Base-by-base conservation (phyloP, 2,797 vertebrate species). In the Miichthys miiuy region DNA sequence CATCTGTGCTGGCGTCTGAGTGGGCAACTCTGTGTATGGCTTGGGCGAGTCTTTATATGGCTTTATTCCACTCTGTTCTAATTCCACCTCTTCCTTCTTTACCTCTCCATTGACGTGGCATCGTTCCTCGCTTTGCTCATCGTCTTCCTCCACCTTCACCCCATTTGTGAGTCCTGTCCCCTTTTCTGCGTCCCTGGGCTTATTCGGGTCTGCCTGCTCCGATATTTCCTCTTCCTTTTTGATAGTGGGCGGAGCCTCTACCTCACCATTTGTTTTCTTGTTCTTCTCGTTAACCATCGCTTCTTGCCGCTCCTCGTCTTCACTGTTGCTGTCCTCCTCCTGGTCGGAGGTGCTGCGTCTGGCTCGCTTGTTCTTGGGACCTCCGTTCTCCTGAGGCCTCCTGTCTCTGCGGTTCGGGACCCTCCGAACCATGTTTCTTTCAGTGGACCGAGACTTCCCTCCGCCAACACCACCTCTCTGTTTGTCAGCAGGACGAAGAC, bases 241-340 rank as follows among this genome's bases (percentile, higher is more conserved):
- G 25, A 88, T 51, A 25, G 60, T 3, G 2, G 88, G 25, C 5
- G 72, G 14, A 10, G 60, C 72, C 18, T 90, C 90, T 0, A 82
- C 48, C 56, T 92, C 87, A 2, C 84, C 71, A 1, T 91, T 93
- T 18, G 67, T 66, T 62, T 89, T 89, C 68, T 84, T 77, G 67
- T 61, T 86, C 78, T 85, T 88, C 51, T 90, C 82, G 0, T 81
- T 79, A 0, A 78, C 23, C 51, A 76, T 46, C n/a, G 52, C 47
- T n/a, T 83, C 84, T 52, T 88, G 80, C 1, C 77, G 81, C 55
- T 91, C 90, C 47, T 93, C 93, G 0, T 93, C 91, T 41, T 92
- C 94, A 6, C 91, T 94, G 80, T 94, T 90, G 78, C 85, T 93
- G 62, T 94, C 93, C 3, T 93, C 88, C 42, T 94, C 94, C 82